Evolutionary conservation across 2,797 vertebrate genomes (phyloP), one percentile per base, ranked within the genome.

Genomic region (Rhyacichthys aspro): DNA sequence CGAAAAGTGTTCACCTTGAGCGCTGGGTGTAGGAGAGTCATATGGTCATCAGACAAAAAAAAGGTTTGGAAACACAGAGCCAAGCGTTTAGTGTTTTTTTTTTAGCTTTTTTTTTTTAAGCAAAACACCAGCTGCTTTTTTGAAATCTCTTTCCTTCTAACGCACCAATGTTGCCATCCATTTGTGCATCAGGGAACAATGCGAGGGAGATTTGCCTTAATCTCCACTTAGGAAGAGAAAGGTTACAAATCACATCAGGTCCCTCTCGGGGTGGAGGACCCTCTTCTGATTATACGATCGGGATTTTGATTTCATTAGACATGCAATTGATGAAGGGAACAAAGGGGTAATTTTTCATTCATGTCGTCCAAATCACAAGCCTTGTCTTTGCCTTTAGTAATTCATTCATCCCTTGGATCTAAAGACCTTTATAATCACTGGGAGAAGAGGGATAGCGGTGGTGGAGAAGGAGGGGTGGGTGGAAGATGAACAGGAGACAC

Each of bases 281-380:
- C 82, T 86, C 89, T 90, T 91, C 90, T 93, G 92, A 94, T 93
- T 92, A 92, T 91, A 85, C 89, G 88, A 93, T 93, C 80, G 84
- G 87, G 90, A 91, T 92, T 93, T 93, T 93, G 92, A 93, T 94
- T 94, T 94, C 92, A 93, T 93, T 94, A 94, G 92, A 91, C 92
- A 91, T 92, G 92, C 92, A 91, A 93, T 93, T 93, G 93, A 93
- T 92, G 92, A 90, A 85, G 84, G 85, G 92, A 93, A 94, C 93
- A 94, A 94, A 93, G 89, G 91, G 85, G 90, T 91, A 92, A 93
- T 94, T 92, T 93, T 92, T 94, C 92, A 92, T 92, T 92, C 91
- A 90, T 65, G 50, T 82, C 82, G 79, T 87, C 88, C 88, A 90
- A 91, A 91, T 91, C 91, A 90, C 85, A 87, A 86, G 90, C 86